Percentiles rank a stretch among this genome's conserved stretches.
phyloP scores from a whole-genome alignment of 2,113 vertebrate species.

The Argyrosomus japonicus region DNA sequence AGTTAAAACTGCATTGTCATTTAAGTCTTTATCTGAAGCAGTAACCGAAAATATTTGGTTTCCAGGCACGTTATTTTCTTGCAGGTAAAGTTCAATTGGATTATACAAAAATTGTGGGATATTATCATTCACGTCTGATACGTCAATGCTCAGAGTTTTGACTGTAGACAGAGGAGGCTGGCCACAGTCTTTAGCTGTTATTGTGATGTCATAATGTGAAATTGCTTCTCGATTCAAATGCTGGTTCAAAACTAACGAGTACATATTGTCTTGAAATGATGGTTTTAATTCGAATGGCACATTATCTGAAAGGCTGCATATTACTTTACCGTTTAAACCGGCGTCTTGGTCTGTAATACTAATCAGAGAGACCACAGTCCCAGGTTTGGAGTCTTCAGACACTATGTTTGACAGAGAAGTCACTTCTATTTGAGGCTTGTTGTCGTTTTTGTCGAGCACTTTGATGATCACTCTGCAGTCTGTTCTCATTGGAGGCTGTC shows the following conservation, averaged over 20 bases:
- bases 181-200: constrained; percentile 75
- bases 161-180: constrained; percentile 60
- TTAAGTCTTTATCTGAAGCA: constrained; percentile 72
- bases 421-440: constrained; percentile 78
- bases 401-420: constrained; percentile 74
- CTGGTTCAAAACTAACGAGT: constrained; percentile 69
- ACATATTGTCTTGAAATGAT: constrained; percentile 79
- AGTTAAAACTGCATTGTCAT: constrained; percentile 70
- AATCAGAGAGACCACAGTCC: constrained; percentile 78
- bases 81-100: constrained; percentile 75
- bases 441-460: constrained; percentile 78
- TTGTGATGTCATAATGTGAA: constrained; percentile 68
- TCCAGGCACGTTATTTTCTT: constrained; percentile 77
- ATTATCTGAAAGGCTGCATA: constrained; percentile 62
- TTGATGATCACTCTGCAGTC: constrained; percentile 75
- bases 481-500: constrained; percentile 67
- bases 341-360: constrained; percentile 77
- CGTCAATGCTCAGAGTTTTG: constrained; percentile 67
- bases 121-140: constrained; percentile 83
- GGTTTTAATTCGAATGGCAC: constrained; percentile 78
- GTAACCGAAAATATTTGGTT: constrained; percentile 65
- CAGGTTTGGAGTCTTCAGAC: constrained; percentile 72
- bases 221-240: constrained; percentile 71
- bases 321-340: constrained; percentile 72
- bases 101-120: constrained; percentile 58